Base-by-base conservation (phyloP, 2,797 vertebrate genomes). In the Acanthurus lineatus region DNA sequence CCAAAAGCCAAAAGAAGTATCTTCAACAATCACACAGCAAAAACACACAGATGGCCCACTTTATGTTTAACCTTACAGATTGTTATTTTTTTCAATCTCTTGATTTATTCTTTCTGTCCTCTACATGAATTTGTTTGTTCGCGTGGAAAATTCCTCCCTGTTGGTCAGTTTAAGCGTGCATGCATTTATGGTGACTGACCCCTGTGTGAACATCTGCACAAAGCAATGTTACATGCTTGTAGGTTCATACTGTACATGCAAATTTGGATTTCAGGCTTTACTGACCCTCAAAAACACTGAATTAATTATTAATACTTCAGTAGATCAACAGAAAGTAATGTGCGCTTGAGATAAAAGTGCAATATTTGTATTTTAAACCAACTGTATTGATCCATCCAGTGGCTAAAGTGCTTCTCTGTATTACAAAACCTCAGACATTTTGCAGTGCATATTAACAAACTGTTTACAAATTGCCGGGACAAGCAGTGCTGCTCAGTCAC, bases 391-490 rank as follows among this genome's bases (percentile, higher is more conserved):
- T 11, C 40, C 62, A 28, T 51, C 5, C 15, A 22, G 9, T 6
- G 15, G 1, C n/a, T 17, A 0, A 0, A 15, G 32, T 28, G 32
- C 49, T 35, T 9, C 4, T 40, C 20, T 53, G 12, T 40, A 20
- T 25, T 28, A 60, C 20, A n/a, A n/a, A 45, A 38, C 6, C 25
- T 32, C 12, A 40, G 56, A 42, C 25, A 4, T 44, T 16, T 53
- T 49, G 32, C 11, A 14, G 38, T 70, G 59, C 66, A 40, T 68
- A 16, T 70, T 51, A 61, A 73, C 9, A 7, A 38, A 12, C 47
- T n/a, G 38, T 67, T 20, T 35, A 77, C 61, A 64, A 71, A 74
- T 14, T 62, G 40, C n/a, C 49, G 45, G 73, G 20, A 75, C 25
- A 38, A 48, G 16, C 40, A 9, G 16, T 32, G 44, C 64, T 9